Evolutionary conservation across 2,797 vertebrate genomes (phyloP), one percentile per base, ranked within the genome.

Genomic region (Leptodactylus fallax): DNA sequence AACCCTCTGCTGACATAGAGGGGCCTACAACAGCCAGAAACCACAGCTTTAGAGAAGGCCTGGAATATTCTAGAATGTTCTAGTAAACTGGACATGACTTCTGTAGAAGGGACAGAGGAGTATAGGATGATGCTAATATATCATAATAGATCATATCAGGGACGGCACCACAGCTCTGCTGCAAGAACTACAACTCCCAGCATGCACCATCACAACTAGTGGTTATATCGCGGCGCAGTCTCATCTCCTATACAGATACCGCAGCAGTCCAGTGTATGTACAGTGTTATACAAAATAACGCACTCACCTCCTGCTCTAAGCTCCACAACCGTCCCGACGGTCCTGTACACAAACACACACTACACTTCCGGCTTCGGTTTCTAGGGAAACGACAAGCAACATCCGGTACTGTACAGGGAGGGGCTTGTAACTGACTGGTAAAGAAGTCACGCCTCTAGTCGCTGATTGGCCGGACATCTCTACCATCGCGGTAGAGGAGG

Each of bases 351-450:
- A 8, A 14, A 3, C 45, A 12, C 36, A 67, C n/a, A 47, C 25
- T 49, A 12, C 3, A 85, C 55, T 55, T 78, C 74, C 74, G 76
- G 49, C 2, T 19, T n/a, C 10, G 53, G 87, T 88, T 49, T 45
- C 83, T 27, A 65, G 19, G 83, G 83, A 81, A 19, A 88, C 87
- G 3, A 6, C 0, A 21, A 21, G 36, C 83, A 85, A 88, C 87
- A 74, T 85, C 87, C 87, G 83, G 56, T 7, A 0, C 21, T 1
- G 25, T 0, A 25, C 9, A 36, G 51, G 49, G 14, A 51, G 53
- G 23, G 5, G 23, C 2, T n/a, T 12, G 27, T 21, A 80, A 60
- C 36, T 0, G 77, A 0, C 27, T 17, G 16, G 25, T 45, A 21
- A 6, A 12, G 6, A 63, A 51, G 47, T n/a, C 23, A 27, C 49